phyloP scores from a whole-genome alignment of 2,888 invertebrate genomes.

The Steinernema carpocapsae region DNA sequence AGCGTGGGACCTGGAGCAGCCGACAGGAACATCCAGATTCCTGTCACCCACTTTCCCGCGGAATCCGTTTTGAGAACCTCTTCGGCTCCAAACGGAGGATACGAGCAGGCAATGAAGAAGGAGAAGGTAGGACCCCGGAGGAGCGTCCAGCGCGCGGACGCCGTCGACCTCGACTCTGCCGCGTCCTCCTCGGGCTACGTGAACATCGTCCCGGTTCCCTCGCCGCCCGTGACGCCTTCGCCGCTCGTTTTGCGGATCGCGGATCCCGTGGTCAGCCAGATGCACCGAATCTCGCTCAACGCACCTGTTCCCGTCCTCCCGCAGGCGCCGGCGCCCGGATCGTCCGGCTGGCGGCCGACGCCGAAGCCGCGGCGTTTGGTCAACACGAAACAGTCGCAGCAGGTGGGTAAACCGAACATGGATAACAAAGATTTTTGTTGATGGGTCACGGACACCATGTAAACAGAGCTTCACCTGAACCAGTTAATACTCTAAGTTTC shows the following conservation, averaged over 20 bases:
- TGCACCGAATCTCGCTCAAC: conserved; percentile 9
- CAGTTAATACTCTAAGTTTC: no score
- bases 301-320: not conserved
- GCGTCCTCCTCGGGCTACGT: conserved; percentile 13
- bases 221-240: not conserved
- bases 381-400: conserved; percentile 17
- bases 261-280: not conserved
- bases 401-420: conserved; percentile 10
- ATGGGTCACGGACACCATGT: no score
- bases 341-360: conserved; percentile 22
- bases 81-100: not conserved
- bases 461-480: no score
- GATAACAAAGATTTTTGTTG: not conserved
- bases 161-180: conserved; percentile 14
- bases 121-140: conserved; percentile 1
- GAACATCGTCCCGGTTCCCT: conserved; percentile 16
- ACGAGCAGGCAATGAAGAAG: conserved; percentile 7
- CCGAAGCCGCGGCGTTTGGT: conserved; percentile 23
- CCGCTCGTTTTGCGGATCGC: not conserved
- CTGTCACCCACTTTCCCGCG: not conserved
- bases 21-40: not conserved
- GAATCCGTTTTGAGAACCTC: not conserved
- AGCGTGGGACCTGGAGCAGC: not conserved
- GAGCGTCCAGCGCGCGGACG: conserved; percentile 20
- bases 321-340: not conserved